Evolutionary conservation across 2,113 vertebrate genomes (phyloP).

Genomic region (Reinhardtius hippoglossoides): DNA sequence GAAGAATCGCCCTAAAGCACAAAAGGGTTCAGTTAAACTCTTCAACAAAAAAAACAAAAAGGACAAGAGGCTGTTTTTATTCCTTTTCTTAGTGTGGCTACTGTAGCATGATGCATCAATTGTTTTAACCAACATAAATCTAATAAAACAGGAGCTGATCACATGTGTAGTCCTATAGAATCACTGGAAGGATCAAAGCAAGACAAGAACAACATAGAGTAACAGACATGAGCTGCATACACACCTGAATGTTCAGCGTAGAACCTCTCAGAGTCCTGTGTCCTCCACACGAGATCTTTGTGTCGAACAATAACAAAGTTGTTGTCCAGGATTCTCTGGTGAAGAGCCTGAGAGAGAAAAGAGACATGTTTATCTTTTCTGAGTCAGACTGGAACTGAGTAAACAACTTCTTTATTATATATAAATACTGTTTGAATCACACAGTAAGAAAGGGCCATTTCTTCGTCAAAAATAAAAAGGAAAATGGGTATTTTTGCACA

Average conservation of each 20-base stretch:
- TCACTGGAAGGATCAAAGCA: neutral
- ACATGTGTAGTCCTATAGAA: neutral
- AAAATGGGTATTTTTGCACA: too few relatives aligned
- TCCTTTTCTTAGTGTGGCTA: too few relatives aligned
- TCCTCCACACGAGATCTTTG: constrained; percentile 87
- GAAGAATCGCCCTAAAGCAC: constrained; percentile 89
- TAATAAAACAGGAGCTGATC: neutral
- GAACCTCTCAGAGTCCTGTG: constrained; percentile 87
- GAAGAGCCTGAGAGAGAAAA: constrained; percentile 84
- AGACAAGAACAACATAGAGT: too few relatives aligned
- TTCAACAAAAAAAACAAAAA: too few relatives aligned
- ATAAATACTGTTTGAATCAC: neutral
- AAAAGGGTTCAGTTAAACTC: neutral
- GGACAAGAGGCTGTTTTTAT: too few relatives aligned
- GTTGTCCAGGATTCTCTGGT: constrained; percentile 88
- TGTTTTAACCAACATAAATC: neutral
- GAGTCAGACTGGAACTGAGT: neutral
- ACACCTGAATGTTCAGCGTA: constrained; percentile 92
- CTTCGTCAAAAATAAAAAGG: too few relatives aligned
- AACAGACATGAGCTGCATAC: neutral
- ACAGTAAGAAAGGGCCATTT: too few relatives aligned
- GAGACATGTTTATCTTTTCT: neutral
- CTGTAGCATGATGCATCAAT: too few relatives aligned
- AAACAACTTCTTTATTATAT: neutral
- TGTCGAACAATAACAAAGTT: constrained; percentile 87